Evolutionary conservation across 2,797 vertebrate species (phyloP).

Genomic region (Labeo calbasu): DNA sequence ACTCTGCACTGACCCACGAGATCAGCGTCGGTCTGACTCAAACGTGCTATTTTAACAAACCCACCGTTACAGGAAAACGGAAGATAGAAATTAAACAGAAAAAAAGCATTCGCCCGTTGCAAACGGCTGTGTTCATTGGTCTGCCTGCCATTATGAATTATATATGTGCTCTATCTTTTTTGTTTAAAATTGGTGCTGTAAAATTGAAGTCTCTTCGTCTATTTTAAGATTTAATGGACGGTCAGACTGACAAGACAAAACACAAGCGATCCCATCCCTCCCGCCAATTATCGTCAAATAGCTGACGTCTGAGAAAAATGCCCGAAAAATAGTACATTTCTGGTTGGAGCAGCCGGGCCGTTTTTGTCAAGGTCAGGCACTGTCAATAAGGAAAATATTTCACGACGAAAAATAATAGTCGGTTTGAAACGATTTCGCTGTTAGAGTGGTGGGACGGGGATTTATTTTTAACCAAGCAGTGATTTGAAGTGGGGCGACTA

Average conservation of each 20-base stretch:
- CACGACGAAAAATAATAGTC: slow-evolving; percentile 11
- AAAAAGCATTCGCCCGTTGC: slow-evolving; percentile 25
- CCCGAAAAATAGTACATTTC: not conserved
- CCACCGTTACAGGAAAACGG: slow-evolving; percentile 31
- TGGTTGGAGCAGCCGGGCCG: not conserved
- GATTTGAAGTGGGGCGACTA: slow-evolving; percentile 59
- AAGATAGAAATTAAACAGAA: slow-evolving; percentile 40
- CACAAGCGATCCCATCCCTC: slow-evolving; percentile 39
- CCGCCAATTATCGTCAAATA: slow-evolving; percentile 41
- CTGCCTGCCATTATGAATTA: slow-evolving; percentile 40
- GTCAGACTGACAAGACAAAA: slow-evolving; percentile 42
- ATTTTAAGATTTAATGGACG: slow-evolving; percentile 48
- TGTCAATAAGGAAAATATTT: slow-evolving; percentile 45
- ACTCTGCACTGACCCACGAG: slow-evolving; percentile 37
- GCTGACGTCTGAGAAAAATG: slow-evolving; percentile 31
- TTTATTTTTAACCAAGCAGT: slow-evolving; percentile 54
- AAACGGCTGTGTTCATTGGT: slow-evolving; percentile 17
- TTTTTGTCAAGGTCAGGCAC: slow-evolving; percentile 41
- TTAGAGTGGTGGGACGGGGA: slow-evolving; percentile 24
- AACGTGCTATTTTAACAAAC: slow-evolving; percentile 48
- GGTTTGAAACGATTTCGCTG: slow-evolving; percentile 12
- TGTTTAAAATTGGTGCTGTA: slow-evolving; percentile 15
- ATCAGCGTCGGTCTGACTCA: slow-evolving; percentile 29
- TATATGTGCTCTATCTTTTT: slow-evolving; percentile 20
- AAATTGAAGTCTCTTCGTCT: slow-evolving; percentile 46